Conservation (phyloP, 2,797 vertebrate species). For the Rhinella marina region DNA sequence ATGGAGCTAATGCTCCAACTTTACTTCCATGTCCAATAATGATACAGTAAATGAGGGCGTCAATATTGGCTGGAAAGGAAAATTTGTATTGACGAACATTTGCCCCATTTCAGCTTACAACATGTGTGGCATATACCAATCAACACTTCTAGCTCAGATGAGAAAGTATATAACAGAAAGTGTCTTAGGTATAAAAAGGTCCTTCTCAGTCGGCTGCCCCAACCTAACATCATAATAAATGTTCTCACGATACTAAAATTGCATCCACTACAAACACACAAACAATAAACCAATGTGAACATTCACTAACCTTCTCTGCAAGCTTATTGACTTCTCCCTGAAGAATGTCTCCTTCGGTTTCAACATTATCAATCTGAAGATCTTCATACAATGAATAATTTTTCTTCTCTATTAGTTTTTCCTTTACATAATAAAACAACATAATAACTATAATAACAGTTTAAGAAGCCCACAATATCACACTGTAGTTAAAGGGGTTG, state of each 20-base stretch:
- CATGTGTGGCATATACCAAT: background rate
- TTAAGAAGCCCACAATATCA: background rate
- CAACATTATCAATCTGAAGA: conserved; percentile 75
- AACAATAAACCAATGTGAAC: background rate
- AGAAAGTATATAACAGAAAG: background rate
- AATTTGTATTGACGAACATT: background rate
- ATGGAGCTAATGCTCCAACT: background rate
- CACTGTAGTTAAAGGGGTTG: background rate
- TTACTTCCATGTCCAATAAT: background rate
- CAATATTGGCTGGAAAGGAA: background rate
- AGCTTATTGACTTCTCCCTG: conserved; percentile 76
- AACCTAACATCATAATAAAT: background rate
- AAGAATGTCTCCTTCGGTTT: conserved; percentile 73
- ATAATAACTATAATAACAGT: background rate
- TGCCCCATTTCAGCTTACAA: background rate
- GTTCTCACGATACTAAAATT: background rate
- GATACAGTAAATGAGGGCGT: background rate
- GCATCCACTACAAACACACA: background rate
- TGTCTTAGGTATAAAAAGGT: background rate
- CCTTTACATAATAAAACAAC: conserved; percentile 69
- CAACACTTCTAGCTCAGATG: background rate
- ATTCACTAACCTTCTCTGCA: conserved; percentile 77
- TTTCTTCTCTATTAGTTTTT: conserved; percentile 81
- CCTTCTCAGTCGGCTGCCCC: background rate
- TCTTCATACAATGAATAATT: conserved; percentile 78